Conservation (phyloP, 37 sponge, comb jelly and placozoan genomes). For the Geodia barretti region DNA sequence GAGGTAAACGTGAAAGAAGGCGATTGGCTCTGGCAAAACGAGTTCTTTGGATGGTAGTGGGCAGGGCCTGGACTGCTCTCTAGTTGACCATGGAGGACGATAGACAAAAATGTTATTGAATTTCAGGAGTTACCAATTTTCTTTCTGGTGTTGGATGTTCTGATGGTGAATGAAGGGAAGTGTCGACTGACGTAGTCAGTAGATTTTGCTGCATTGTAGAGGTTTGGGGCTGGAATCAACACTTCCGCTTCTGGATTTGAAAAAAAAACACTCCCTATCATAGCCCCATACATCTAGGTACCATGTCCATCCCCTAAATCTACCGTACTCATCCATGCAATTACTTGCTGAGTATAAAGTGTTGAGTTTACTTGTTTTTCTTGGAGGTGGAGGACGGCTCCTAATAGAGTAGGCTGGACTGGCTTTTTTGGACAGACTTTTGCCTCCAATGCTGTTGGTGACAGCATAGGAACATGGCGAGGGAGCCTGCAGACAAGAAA, state of each 20-base stretch:
- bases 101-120: not conserved
- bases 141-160: not conserved
- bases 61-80: constrained; percentile 65
- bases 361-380: too few relatives aligned
- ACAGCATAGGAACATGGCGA: constrained; percentile 25
- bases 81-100: constrained; percentile 5
- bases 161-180: constrained; percentile 52
- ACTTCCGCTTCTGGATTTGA: too few relatives aligned
- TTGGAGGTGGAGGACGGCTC: too few relatives aligned
- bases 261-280: too few relatives aligned
- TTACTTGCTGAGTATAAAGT: not conserved
- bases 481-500: constrained; percentile 28
- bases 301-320: not conserved
- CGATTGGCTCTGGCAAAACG: not conserved
- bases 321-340: not conserved
- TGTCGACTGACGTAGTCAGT: not conserved
- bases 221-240: constrained; percentile 57
- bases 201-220: constrained; percentile 22
- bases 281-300: too few relatives aligned
- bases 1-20: constrained; percentile 48
- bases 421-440: constrained; percentile 12
- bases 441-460: constrained; percentile 40
- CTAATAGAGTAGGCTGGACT: constrained; percentile 61
- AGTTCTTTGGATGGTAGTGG: constrained; percentile 57
- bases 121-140: too few relatives aligned